Evolutionary conservation across 2,113 vertebrate species (phyloP), one percentile per base, ranked within the genome.

Genomic region (Heloderma charlesbogerti): DNA sequence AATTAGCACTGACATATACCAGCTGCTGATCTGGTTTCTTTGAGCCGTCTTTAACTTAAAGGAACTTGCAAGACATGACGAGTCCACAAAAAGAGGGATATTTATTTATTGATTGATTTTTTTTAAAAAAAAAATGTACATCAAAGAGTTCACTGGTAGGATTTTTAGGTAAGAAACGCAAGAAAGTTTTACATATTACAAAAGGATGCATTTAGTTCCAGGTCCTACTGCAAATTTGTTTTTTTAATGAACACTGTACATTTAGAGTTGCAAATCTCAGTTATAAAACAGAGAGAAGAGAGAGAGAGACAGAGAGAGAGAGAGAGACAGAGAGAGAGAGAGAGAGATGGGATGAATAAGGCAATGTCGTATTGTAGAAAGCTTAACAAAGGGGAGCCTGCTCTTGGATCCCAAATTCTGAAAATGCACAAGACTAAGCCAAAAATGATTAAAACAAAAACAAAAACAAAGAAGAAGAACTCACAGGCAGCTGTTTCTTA

Each of bases 101-200:
- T 92, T 94, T 93, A 92, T 97, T 97, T 97, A 95, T 96, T 96
- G 86, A 69, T 89, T 90, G 81, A 57, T 95, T 92, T 91, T 91
- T 94, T 96, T n/a, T n/a, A n/a, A n/a, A 94, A 97, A 96, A 97
- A 97, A 92, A 97, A 95, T 97, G 94, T 96, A 98, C 96, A 97
- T 95, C 95, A 94, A 89, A 96, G 89, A 94, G 93, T 96, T 95
- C 95, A 90, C 63, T 90, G 34, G 89, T 96, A 92, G 87, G 92
- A 20, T 89, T 93, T 96, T 96, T 92, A 95, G 95, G 96, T 92
- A 95, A 96, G 94, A 91, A 96, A 96, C 84, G 86, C 87, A 87
- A 89, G 91, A 95, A 93, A 63, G 2, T 84, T 97, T 95, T 96
- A 95, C 95, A 96, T 87, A 94, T 95, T 95, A 95, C 92, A 96